A percentile compares a stretch with the other conserved stretches of the same genome.
These are phyloP conservation scores for Rhinoderma darwinii DNA, from an alignment of 2,113 vertebrate genomes.

Conservation along the genomic window DNA sequence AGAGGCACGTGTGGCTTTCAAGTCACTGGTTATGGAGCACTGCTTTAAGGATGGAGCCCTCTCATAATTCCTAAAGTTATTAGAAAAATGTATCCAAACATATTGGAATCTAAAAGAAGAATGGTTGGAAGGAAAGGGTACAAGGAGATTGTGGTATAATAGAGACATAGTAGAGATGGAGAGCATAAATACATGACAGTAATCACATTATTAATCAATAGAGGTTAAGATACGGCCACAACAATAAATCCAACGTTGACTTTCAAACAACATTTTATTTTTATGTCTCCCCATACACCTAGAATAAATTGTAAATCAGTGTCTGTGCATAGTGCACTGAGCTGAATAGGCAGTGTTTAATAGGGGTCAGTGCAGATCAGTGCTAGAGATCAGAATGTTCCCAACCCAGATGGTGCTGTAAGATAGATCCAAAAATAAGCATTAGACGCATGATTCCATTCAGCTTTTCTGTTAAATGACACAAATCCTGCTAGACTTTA, in stretches of 20 bases:
- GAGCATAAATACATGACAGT: neutral
- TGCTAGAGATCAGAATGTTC: constrained; percentile 21
- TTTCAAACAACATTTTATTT: neutral
- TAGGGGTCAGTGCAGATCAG: constrained; percentile 54
- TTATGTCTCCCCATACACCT: neutral
- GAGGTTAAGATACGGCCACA: neutral
- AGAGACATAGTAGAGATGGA: too few relatives aligned
- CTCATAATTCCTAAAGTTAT: too few relatives aligned
- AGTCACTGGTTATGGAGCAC: too few relatives aligned
- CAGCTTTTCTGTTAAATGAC: constrained; percentile 58
- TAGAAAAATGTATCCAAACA: too few relatives aligned
- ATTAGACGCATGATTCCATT: constrained; percentile 61
- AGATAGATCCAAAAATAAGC: constrained; percentile 60
- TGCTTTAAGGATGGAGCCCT: too few relatives aligned
- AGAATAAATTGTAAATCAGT: neutral
- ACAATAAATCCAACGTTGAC: neutral
- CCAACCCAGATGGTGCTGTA: constrained; percentile 37
- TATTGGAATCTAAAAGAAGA: too few relatives aligned
- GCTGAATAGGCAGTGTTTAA: neutral
- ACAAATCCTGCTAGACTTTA: constrained; percentile 60
- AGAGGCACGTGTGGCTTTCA: too few relatives aligned
- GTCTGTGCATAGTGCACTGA: neutral
- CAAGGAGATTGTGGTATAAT: too few relatives aligned
- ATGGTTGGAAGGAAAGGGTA: too few relatives aligned
- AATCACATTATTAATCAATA: neutral